These are phyloP conservation scores for Monoplex corrugatus DNA, from an alignment of 2,888 invertebrate species.

Conservation along the genomic window DNA sequence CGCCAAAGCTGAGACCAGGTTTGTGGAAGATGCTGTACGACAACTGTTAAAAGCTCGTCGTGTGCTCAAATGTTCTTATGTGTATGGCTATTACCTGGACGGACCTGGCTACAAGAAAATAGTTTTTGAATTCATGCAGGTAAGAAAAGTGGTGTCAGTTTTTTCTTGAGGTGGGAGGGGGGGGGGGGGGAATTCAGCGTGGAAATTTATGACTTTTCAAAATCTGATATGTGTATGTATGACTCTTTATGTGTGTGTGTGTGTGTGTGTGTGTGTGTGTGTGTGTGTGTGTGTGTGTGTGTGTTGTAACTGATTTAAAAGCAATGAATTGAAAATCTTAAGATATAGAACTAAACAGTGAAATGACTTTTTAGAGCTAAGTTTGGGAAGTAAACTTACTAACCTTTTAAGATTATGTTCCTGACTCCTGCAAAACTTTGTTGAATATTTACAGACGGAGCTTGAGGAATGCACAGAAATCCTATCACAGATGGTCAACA, in stretches of 20 bases:
- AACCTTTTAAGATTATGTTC: no score
- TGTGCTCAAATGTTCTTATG: slow-evolving; percentile 87
- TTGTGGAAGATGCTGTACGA: slow-evolving; percentile 86
- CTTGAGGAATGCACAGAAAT: slow-evolving; percentile 87
- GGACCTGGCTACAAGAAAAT: slow-evolving; percentile 86
- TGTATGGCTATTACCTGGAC: slow-evolving; percentile 87
- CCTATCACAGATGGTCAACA: slow-evolving; percentile 86
- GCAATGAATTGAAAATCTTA: no score
- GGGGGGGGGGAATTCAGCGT: not conserved
- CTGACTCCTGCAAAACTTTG: no score
- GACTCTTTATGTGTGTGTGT: not conserved
- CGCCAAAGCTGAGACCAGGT: slow-evolving; percentile 81
- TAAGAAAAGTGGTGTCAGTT: slow-evolving; percentile 67
- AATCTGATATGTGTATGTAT: no score
- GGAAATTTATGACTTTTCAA: no score
- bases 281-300: not conserved
- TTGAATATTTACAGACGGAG: slow-evolving; percentile 85
- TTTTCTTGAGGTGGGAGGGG: not conserved
- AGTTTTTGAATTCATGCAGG: slow-evolving; percentile 88
- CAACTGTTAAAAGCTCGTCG: slow-evolving; percentile 85
- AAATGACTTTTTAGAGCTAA: no score
- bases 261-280: slow-evolving; percentile 17
- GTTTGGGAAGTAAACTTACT: no score
- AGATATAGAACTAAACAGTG: no score
- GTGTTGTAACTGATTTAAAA: no score